Percentiles rank a stretch among this genome's conserved stretches.
Evolutionary conservation across 2,113 vertebrate genomes (phyloP).

Genomic region (Crotalus tigris): DNA sequence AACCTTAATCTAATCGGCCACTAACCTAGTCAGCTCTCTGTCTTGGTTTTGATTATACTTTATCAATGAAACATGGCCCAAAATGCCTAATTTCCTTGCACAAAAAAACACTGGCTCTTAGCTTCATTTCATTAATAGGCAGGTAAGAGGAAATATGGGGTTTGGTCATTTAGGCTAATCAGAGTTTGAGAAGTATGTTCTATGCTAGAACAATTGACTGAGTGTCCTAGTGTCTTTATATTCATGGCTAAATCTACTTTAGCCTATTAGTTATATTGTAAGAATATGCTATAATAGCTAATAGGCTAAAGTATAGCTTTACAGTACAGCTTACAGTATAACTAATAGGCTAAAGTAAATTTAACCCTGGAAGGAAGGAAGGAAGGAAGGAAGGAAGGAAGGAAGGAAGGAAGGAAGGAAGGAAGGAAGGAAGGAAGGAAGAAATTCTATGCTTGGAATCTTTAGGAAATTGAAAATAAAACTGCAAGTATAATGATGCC

Average conservation of each 20-base stretch:
- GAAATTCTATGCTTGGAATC: neutral
- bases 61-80: neutral
- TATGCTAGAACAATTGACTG: neutral
- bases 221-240: neutral
- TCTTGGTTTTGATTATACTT: neutral
- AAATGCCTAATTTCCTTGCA: neutral
- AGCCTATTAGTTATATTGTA: neutral
- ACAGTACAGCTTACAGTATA: neutral
- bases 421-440: neutral
- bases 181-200: neutral
- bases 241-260: neutral
- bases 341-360: neutral
- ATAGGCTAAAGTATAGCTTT: neutral
- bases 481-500: neutral
- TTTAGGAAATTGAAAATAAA: neutral
- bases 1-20: neutral
- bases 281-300: neutral
- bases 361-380: neutral
- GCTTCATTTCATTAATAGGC: neutral
- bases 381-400: neutral
- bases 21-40: neutral
- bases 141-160: neutral
- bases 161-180: neutral
- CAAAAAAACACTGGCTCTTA: neutral
- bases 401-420: neutral